Evolutionary conservation across 2,113 vertebrate species (phyloP).

Genomic region (Thinocorus orbignyianus): DNA sequence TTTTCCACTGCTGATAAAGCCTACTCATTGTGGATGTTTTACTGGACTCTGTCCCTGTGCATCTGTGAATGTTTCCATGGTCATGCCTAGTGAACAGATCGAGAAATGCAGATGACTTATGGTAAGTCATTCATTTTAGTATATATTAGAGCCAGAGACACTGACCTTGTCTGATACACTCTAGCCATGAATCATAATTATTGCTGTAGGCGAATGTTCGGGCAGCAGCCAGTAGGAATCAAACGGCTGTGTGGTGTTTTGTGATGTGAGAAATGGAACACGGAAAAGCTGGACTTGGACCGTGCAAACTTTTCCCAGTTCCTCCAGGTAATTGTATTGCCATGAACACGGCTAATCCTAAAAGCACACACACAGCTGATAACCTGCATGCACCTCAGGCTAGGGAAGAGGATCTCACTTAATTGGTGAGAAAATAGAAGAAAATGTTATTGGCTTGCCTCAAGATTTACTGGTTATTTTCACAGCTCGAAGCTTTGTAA

Average conservation of each 20-base stretch:
- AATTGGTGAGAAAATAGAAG: conserved; percentile 78
- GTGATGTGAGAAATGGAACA: not conserved
- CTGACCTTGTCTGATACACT: not conserved
- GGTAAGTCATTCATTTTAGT: not conserved
- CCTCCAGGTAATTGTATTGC: conserved; percentile 2
- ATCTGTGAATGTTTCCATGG: not conserved
- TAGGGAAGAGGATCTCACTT: conserved; percentile 65
- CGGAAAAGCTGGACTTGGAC: not conserved
- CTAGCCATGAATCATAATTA: not conserved
- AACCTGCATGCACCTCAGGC: conserved; percentile 46
- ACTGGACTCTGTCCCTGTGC: not conserved
- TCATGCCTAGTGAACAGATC: not conserved
- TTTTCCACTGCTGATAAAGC: not conserved
- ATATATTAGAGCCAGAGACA: not conserved
- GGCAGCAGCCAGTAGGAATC: not conserved
- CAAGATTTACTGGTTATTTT: conserved; percentile 77
- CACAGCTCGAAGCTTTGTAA: conserved; percentile 74
- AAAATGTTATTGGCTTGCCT: conserved; percentile 67
- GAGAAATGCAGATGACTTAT: not conserved
- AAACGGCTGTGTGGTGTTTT: not conserved
- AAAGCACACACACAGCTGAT: conserved; percentile 47
- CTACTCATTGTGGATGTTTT: not conserved
- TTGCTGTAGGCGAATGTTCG: not conserved
- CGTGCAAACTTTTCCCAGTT: not conserved
- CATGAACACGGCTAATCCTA: conserved; percentile 46